phyloP scores from a whole-genome alignment of 2,888 invertebrate species.

The Adelognathus sp. region DNA sequence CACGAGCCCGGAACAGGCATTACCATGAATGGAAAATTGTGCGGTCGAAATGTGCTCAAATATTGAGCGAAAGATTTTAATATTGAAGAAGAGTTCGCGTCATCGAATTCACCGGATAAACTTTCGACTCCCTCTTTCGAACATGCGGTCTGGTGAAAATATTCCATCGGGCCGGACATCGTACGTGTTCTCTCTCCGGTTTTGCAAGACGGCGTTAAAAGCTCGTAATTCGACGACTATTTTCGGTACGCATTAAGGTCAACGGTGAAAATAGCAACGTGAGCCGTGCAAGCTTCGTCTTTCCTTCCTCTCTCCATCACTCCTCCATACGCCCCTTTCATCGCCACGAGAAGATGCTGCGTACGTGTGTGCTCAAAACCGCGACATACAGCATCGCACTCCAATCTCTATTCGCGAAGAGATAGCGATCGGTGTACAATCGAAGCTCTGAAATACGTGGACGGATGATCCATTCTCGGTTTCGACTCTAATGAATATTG shows the following conservation, averaged over 20 bases:
- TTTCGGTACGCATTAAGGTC: constrained; percentile 66
- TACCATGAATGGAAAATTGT: background rate
- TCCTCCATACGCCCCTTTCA: constrained; percentile 2
- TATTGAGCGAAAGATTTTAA: background rate
- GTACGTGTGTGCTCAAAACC: constrained; percentile 21
- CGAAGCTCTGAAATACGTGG: background rate
- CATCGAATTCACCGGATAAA: background rate
- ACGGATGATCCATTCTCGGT: constrained; percentile 14
- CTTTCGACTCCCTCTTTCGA: background rate
- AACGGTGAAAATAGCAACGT: constrained; percentile 61
- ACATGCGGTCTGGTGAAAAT: background rate
- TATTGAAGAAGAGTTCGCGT: background rate
- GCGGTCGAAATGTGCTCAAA: background rate
- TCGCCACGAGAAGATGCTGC: constrained; percentile 11
- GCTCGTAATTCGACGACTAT: constrained; percentile 49
- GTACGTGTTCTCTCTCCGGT: background rate
- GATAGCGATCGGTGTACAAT: background rate
- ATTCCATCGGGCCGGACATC: background rate
- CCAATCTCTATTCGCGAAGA: constrained; percentile 27
- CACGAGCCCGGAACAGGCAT: background rate
- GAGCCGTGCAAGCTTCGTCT: constrained; percentile 27
- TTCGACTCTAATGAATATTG: constrained; percentile 31
- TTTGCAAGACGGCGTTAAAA: constrained; percentile 34
- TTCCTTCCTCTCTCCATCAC: background rate
- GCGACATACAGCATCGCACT: background rate